These are phyloP conservation scores for Pseudochirops cupreus DNA, from an alignment of 2,797 vertebrate genomes.

Conservation along the genomic window DNA sequence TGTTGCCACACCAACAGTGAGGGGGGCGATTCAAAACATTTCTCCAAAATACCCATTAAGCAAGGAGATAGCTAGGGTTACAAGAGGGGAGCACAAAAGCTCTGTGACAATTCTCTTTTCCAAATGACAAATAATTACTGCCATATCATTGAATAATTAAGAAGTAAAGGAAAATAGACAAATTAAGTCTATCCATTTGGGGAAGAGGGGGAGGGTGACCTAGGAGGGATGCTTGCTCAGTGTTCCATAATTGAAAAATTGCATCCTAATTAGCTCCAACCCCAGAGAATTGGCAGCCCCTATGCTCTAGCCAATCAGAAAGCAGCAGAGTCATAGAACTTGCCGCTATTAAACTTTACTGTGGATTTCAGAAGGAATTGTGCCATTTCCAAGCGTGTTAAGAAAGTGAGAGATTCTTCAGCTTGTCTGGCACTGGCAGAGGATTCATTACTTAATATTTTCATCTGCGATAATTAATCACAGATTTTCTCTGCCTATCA, in stretches of 20 bases:
- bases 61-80: slow-evolving; percentile 11
- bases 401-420: background rate
- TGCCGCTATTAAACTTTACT: slow-evolving; percentile 40
- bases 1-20: slow-evolving; percentile 20
- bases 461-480: slow-evolving; percentile 55
- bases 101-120: slow-evolving; percentile 58
- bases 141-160: slow-evolving; percentile 66
- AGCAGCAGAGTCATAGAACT: slow-evolving; percentile 16
- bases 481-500: slow-evolving; percentile 63
- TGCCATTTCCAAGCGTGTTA: background rate
- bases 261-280: slow-evolving; percentile 63
- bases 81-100: background rate
- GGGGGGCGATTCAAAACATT: slow-evolving; percentile 16
- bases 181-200: slow-evolving; percentile 51
- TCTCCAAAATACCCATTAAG: background rate
- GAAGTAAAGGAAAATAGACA: slow-evolving; percentile 66
- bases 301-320: background rate
- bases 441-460: slow-evolving; percentile 50
- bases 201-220: background rate
- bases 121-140: slow-evolving; percentile 73
- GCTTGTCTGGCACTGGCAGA: background rate
- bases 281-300: slow-evolving; percentile 22
- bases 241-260: slow-evolving; percentile 66
- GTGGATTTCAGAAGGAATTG: slow-evolving; percentile 42
- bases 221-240: slow-evolving; percentile 7